Conservation (phyloP, 2,888 invertebrate species). For the Onthophagus sagittarius region DNA sequence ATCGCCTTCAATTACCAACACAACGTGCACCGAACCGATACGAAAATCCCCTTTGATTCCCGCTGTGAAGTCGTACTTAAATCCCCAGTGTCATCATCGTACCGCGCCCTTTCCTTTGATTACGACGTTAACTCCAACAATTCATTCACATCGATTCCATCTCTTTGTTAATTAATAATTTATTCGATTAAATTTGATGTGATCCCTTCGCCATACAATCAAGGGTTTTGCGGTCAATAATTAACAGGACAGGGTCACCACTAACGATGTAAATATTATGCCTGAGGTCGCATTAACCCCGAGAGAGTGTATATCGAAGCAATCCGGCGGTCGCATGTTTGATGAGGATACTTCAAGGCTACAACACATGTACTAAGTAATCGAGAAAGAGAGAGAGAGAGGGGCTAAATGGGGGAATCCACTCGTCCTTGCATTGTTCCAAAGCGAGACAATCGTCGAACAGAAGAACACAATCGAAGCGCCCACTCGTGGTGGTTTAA, state of each 20-base stretch:
- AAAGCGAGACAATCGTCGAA: neutral
- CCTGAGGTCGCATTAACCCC: neutral
- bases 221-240: neutral
- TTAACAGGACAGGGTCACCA: neutral
- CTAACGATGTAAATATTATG: neutral
- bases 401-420: no score
- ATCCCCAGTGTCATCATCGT: neutral
- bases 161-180: neutral
- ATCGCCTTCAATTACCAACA: neutral
- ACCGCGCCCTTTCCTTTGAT: neutral
- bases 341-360: neutral
- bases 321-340: neutral
- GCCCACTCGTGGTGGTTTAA: neutral
- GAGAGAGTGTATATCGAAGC: neutral
- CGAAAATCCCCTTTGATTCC: neutral
- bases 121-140: neutral
- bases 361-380: neutral
- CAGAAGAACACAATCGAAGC: neutral
- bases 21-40: neutral
- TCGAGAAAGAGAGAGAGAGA: neutral
- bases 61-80: neutral
- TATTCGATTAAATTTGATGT: neutral
- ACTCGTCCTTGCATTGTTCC: neutral
- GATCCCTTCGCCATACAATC: neutral
- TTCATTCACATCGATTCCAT: neutral